Percentiles rank a stretch among this genome's conserved stretches.
These are phyloP conservation scores for Musca vetustissima DNA, from an alignment of 1,140 invertebrate genomes.

Conservation along the genomic window DNA sequence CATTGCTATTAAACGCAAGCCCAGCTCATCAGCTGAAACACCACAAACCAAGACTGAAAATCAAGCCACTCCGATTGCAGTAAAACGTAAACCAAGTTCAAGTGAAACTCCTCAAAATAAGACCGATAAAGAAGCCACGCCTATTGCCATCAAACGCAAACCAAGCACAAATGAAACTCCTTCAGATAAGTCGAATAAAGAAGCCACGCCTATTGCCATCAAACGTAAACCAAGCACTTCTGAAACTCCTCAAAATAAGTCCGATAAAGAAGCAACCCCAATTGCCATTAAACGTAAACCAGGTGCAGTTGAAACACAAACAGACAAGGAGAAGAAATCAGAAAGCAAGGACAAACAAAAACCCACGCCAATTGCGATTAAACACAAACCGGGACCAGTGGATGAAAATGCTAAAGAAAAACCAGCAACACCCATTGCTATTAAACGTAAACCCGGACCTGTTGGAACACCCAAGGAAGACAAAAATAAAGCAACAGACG, in stretches of 20 bases:
- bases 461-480: neutral
- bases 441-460: conserved; percentile 34
- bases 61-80: neutral
- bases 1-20: conserved; percentile 3
- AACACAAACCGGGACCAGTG: neutral
- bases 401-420: neutral
- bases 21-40: neutral
- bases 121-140: neutral
- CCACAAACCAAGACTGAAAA: neutral
- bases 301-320: neutral
- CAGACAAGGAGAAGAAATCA: neutral
- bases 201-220: neutral
- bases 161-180: neutral
- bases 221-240: conserved; percentile 3
- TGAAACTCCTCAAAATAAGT: neutral
- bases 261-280: neutral
- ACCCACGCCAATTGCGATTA: neutral
- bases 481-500: neutral
- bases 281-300: conserved; percentile 11
- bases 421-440: neutral
- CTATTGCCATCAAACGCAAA: conserved; percentile 11
- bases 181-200: neutral
- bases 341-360: neutral
- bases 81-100: neutral
- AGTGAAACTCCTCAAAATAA: neutral